Evolutionary conservation across 2,113 vertebrate genomes (phyloP).

Genomic region (Speoplatyrhinus poulsoni): DNA sequence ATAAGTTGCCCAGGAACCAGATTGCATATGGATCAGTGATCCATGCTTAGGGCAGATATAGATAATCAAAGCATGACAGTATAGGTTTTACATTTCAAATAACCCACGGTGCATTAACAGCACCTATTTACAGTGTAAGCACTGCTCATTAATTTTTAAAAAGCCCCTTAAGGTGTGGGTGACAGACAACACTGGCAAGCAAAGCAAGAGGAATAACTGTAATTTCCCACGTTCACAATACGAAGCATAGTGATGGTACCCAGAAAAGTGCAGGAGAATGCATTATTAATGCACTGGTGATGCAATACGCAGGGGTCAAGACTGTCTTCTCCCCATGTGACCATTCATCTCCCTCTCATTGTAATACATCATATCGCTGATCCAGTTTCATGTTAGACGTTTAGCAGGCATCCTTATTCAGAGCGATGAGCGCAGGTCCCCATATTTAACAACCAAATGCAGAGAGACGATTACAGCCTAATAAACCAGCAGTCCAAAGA

Average conservation of each 20-base stretch:
- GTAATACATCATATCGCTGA: slow-evolving; percentile 1
- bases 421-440: neutral
- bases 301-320: slow-evolving; percentile 72
- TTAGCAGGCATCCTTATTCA: slow-evolving; percentile 1
- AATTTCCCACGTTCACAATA: slow-evolving; percentile 60
- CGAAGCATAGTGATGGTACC: slow-evolving; percentile 70
- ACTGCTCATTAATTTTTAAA: slow-evolving; percentile 76
- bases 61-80: slow-evolving; percentile 75
- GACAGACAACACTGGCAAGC: slow-evolving; percentile 72
- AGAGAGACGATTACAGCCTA: neutral
- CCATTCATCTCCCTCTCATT: slow-evolving; percentile 38
- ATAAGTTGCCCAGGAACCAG: slow-evolving; percentile 56
- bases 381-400: slow-evolving; percentile 13
- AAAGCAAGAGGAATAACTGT: slow-evolving; percentile 58
- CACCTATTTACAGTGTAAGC: slow-evolving; percentile 79
- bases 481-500: neutral
- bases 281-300: slow-evolving; percentile 77
- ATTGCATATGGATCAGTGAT: slow-evolving; percentile 39
- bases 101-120: slow-evolving; percentile 72
- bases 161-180: slow-evolving; percentile 72
- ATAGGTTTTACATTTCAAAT: slow-evolving; percentile 77
- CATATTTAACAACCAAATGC: neutral
- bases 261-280: slow-evolving; percentile 67
- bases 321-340: slow-evolving; percentile 47
- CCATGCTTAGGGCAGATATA: slow-evolving; percentile 62